Conservation (phyloP, 1,140 invertebrate genomes). For the Trypoxylus dichotomus region DNA sequence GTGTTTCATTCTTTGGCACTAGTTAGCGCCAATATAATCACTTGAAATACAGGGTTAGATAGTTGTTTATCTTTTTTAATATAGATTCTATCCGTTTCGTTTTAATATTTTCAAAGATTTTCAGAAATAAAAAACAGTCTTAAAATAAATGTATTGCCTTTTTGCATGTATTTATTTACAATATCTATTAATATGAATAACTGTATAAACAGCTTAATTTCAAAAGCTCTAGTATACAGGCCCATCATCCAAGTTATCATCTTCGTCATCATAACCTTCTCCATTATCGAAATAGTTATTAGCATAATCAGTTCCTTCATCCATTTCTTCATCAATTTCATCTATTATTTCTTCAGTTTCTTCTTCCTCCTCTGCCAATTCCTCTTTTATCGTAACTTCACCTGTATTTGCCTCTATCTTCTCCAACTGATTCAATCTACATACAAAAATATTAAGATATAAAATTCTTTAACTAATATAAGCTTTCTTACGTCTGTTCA, state of each 20-base stretch:
- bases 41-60: no score
- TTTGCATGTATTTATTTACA: not conserved
- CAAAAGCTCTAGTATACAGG: slow-evolving; percentile 58
- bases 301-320: slow-evolving; percentile 76
- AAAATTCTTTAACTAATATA: not conserved
- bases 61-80: no score
- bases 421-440: slow-evolving; percentile 57
- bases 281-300: slow-evolving; percentile 88
- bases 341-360: slow-evolving; percentile 58
- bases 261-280: slow-evolving; percentile 82
- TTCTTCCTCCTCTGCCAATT: slow-evolving; percentile 58
- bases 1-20: no score
- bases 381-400: slow-evolving; percentile 54
- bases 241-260: slow-evolving; percentile 83
- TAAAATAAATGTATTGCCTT: no score
- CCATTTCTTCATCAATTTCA: slow-evolving; percentile 67
- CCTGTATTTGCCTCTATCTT: slow-evolving; percentile 62
- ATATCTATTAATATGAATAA: not conserved
- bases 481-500: slow-evolving; percentile 42
- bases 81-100: no score
- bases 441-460: slow-evolving; percentile 10
- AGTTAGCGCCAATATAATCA: no score
- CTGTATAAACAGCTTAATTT: not conserved
- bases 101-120: not conserved
- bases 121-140: no score